Evolutionary conservation across 2,888 invertebrate species (phyloP), one percentile per base, ranked within the genome.

Genomic region (Anarsia innoxiella): DNA sequence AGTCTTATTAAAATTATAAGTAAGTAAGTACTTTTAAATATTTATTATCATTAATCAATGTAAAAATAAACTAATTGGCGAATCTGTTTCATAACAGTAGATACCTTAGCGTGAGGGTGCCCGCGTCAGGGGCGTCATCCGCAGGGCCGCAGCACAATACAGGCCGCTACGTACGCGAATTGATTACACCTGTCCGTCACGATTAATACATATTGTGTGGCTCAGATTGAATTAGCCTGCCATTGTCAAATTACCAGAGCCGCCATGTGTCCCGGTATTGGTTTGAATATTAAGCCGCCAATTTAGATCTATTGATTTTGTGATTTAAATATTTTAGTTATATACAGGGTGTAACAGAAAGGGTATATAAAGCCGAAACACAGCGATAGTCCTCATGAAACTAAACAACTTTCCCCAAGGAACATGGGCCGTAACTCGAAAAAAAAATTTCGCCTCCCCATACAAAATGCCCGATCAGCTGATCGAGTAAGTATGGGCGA

Each of bases 161-260:
- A 58, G 51, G 47, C 54, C 51, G 50, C 53, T 48, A 45, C 40
- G 42, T 45, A 37, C 44, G 41, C 56, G 61, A 71, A 71, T 78
- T 79, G 78, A 80, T 83, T 83, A 82, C 80, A 78, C 77, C 82
- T 82, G 83, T 77, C 80, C 70, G 60, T 78, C 80, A 77, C 71
- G 67, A 78, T 76, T 78, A 80, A 83, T 82, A 80, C 77, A 83
- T 80, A 78, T 77, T 80, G 80, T 77, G 74, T 68, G 78, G 79
- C 75, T 76, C 74, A 71, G 79, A 79, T 82, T 77, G 80, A 78
- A 82, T 82, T 78, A 77, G 72, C 61, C 57, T 53, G 52, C 76
- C 68, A 76, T 76, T 80, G 78, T 75, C 66, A 69, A 67, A 74
- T 73, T 72, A 71, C 65, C 65, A 58, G 62, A 64, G 72, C 13